Base-by-base conservation (phyloP, 2,797 vertebrate genomes). In the Phrynocephalus guinanensis region DNA sequence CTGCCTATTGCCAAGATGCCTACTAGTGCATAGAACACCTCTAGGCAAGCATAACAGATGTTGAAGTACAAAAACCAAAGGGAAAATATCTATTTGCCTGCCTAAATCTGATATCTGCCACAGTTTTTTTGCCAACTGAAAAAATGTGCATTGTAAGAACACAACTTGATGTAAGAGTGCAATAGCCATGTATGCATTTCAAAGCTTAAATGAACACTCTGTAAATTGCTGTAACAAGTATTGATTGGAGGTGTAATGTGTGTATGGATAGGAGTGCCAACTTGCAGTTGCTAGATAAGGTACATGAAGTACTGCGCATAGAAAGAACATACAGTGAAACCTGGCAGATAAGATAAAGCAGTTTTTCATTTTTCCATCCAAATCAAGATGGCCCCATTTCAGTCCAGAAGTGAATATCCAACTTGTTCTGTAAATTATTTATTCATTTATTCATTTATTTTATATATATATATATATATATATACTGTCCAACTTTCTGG, bases 41-140 rank as follows among this genome's bases (percentile, higher is more conserved):
- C 67, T 66, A 86, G 88, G 88, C 70, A 88, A 89, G 22, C 1
- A 4, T 63, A 88, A 79, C 15, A 88, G 60, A 50, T 92, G 87
- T 67, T 79, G 30, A 73, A 73, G 60, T 73, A 38, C 24, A 78
- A 83, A 24, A 30, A 52, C 44, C 26, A 88, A 92, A 72, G 71
- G 91, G 13, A 93, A 92, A 85, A 0, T 33, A 75, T 77, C 85
- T 70, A 80, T 18, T 3, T 82, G 76, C 71, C 0, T 0, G 73
- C 30, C 83, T n/a, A 82, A n/a, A 16, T 79, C 48, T 79, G 0
- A 0, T 52, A 88, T 90, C 38, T 71, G 16, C 18, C 52, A 68
- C 30, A 28, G 0, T 68, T 78, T 44, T 88, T 86, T 73, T 1
- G 10, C 71, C 50, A 83, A 52, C 70, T 70, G 80, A 81, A 91